Base-by-base conservation (phyloP, 1,140 invertebrate species). In the Drosophila santomea region DNA sequence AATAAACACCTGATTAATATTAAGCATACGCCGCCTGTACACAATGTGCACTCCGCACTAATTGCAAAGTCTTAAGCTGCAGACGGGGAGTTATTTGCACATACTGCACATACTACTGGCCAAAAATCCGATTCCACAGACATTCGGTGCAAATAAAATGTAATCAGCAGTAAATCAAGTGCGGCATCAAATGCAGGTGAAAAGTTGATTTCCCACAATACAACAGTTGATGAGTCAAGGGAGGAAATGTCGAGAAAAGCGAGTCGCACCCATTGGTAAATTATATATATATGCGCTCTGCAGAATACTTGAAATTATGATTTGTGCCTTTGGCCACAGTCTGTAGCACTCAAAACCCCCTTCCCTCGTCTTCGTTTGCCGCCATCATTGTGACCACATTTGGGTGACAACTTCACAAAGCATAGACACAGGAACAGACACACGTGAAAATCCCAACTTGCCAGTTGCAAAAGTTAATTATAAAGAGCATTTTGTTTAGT, bases 151-250 rank as follows among this genome's bases (percentile, higher is more conserved):
- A 79, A 83, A 89, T 89, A 83, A 83, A 74, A 69, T 88, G 84
- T 74, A 84, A 88, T 89, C 84, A 88, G 67, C 62, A 80, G 84
- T 88, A 89, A 88, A 88, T 88, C 80, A 86, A 82, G 83, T 72
- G 71, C 44, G 17, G 41, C 78, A 62, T 86, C 56, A 77, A 61
- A 75, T 77, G 73, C 84, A 89, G 84, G 72, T 67, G 43, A 51
- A 64, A 62, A 62, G 25, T 56, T 62, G 58, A 45, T 20, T 44
- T 51, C 41, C 51, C 74, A 74, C 78, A 86, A 69, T 78, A 71
- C 43, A 52, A 60, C 17, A 59, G 59, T 47, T 62, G 69, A 64
- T 61, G 62, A 68, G 55, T 35, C 63, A 28, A 10, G 60, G 61
- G 38, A 62, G 60, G 55, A 28, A n/a, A 12, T 20, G n/a, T 17